Evolutionary conservation across 2,888 invertebrate species (phyloP).

Genomic region (Uropetala carovei): DNA sequence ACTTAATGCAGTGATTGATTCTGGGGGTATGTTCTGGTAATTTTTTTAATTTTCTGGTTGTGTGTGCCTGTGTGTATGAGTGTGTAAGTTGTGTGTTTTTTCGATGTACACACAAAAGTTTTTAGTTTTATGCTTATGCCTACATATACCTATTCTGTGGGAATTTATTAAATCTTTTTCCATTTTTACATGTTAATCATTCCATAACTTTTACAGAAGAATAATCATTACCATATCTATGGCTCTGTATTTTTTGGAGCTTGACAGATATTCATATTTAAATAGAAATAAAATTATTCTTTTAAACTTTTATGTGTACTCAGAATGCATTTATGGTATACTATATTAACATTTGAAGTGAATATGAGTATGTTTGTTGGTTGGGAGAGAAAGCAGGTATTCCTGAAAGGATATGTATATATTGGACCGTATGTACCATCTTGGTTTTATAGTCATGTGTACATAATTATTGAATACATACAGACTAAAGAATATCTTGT

Average conservation of each 20-base stretch:
- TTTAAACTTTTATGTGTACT: constrained; percentile 57
- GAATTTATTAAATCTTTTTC: constrained; percentile 18
- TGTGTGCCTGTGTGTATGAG: constrained; percentile 60
- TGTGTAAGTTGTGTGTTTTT: constrained; percentile 46
- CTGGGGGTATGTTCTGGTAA: constrained; percentile 59
- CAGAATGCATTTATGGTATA: constrained; percentile 51
- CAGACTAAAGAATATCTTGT: constrained; percentile 69
- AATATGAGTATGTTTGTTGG: constrained; percentile 52
- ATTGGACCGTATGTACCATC: constrained; percentile 63
- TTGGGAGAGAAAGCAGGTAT: constrained; percentile 61
- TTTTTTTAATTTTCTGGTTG: constrained; percentile 55
- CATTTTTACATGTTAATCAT: background rate
- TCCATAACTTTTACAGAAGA: background rate
- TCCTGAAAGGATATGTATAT: constrained; percentile 59
- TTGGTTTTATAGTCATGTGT: constrained; percentile 62
- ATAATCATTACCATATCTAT: constrained; percentile 2
- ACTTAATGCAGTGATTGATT: constrained; percentile 63
- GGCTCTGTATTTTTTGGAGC: constrained; percentile 9
- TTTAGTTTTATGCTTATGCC: constrained; percentile 14
- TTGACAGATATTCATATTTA: background rate
- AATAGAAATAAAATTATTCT: background rate
- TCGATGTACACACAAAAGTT: constrained; percentile 54
- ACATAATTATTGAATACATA: constrained; percentile 63
- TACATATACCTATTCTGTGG: background rate
- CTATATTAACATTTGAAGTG: constrained; percentile 49